Percentiles rank a stretch among this genome's conserved stretches.
Evolutionary conservation across 1,140 invertebrate genomes (phyloP).

Genomic region (Drosophila arizonae): DNA sequence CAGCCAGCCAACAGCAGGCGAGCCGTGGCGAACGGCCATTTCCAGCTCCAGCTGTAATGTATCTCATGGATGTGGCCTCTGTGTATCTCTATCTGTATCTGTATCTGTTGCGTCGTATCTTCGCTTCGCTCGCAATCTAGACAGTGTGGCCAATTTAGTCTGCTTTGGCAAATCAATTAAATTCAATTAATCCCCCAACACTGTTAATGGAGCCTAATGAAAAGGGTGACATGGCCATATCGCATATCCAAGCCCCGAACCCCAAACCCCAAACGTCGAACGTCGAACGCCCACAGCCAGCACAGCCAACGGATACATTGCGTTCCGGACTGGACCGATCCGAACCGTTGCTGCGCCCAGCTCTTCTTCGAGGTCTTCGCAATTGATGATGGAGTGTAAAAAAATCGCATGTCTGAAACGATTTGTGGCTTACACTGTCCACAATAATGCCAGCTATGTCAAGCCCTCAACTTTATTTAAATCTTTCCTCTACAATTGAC

Average conservation of each 20-base stretch:
- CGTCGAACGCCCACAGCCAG: constrained; percentile 26
- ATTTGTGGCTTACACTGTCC: constrained; percentile 60
- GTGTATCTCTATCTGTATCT: constrained; percentile 35
- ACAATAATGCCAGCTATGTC: constrained; percentile 4
- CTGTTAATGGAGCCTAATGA: constrained; percentile 82
- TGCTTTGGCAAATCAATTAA: constrained; percentile 83
- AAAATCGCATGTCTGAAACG: constrained; percentile 74
- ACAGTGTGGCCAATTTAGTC: constrained; percentile 82
- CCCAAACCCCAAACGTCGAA: constrained; percentile 4
- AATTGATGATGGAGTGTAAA: constrained; percentile 51
- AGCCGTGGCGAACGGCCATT: constrained; percentile 2
- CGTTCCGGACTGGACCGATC: constrained; percentile 60
- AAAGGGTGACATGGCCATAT: constrained; percentile 81
- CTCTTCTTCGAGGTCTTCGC: constrained; percentile 8
- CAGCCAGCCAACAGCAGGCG: constrained; percentile 20
- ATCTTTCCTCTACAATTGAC: neutral
- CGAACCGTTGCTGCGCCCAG: constrained; percentile 10
- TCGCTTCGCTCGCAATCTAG: constrained; percentile 68
- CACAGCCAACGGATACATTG: constrained; percentile 65
- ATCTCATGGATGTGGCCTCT: constrained; percentile 47
- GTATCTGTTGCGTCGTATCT: constrained; percentile 46
- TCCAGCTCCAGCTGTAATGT: constrained; percentile 49
- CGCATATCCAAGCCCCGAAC: constrained; percentile 44
- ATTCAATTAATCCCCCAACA: constrained; percentile 83
- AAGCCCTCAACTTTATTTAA: constrained; percentile 6